Base-by-base conservation (phyloP, 2,113 vertebrate species). In the Paraplagusia blochii region DNA sequence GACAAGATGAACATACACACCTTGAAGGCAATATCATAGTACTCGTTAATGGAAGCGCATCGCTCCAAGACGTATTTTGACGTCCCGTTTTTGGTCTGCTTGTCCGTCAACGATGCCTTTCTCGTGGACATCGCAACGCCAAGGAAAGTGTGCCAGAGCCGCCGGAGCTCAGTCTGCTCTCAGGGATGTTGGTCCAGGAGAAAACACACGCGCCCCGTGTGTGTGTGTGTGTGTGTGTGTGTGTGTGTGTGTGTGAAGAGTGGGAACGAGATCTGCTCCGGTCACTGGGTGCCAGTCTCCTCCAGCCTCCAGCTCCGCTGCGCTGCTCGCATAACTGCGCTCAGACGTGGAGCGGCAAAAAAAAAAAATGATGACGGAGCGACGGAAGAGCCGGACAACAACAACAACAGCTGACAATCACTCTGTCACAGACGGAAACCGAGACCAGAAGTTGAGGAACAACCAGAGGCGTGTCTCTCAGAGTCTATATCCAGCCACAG, bases 1-100 rank as follows among this genome's bases (percentile, higher is more conserved):
- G 12, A 19, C 5, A 47, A 19, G 9, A 36, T 7, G 53, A 53
- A 81, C 82, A 80, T 85, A 88, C 89, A 79, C 70, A 92, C 91
- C 91, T 92, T 92, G 79, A 91, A 92, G 57, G 87, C 79, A 79
- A 91, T 74, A 69, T 92, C 91, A 68, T 89, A 92, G 76, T 90
- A 91, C 64, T 92, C 91, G 76, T 90, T 90, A 68, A 91, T 48
- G 15, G 90, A 91, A 29, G 90, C 90, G 79, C 90, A 90, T 78
- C 91, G 77, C 74, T 91, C 89, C 84, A 92, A 54, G 75, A 90
- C 68, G 66, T 87, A 88, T 87, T 85, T 91, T 2, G 89, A 89
- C 33, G 89, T 88, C 34, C 90, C 91, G 79, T 90, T 91, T 82
- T 76, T 88, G 49, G 79, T 44, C 66, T 84, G 85, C 63, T 87